Base-by-base conservation (phyloP, 2,797 vertebrate genomes). In the Cynopterus sphinx region DNA sequence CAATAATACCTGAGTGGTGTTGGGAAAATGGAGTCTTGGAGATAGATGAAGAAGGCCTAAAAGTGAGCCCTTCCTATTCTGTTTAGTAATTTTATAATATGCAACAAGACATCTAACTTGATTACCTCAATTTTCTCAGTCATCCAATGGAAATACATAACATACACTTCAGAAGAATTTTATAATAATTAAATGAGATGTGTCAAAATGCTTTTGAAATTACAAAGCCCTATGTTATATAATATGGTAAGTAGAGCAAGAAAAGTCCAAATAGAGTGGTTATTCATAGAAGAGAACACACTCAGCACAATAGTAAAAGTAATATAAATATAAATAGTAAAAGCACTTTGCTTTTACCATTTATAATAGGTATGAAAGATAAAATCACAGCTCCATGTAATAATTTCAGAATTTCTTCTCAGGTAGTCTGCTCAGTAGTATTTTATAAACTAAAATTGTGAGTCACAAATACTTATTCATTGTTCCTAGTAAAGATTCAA, bases 401-500 rank as follows among this genome's bases (percentile, higher is more conserved):
- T 12, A 90, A 24, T 36, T 55, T 13, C 53, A 87, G 63, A 83
- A 83, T 83, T n/a, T 83, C 51, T 90, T 83, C 46, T 95, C 82
- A 91, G 83, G 87, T 93, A 65, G 63, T 78, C 55, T 71, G 10
- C 11, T 83, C 24, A 3, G 24, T n/a, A 49, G 39, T 70, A 87
- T 82, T 96, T 71, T 83, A 5, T 28, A 93, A 78, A 11, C 33
- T 87, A 91, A 65, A 71, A 87, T 33, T 90, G 3, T 55, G 83
- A 90, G 46, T 84, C 55, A 92, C 26, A 87, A 70, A 82, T 82
- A 24, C 24, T n/a, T 65, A 84, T 24, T 77, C 6, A 57, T 67
- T 73, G 65, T 79, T 83, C 31, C 31, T 83, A n/a, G 4, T 43
- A 73, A 90, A 84, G 87, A 67, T 41, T 51, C 15, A 70, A 82